Percentiles rank a stretch among this genome's conserved stretches.
phyloP scores from a whole-genome alignment of 2,113 vertebrate genomes.

The Colinus virginianus region DNA sequence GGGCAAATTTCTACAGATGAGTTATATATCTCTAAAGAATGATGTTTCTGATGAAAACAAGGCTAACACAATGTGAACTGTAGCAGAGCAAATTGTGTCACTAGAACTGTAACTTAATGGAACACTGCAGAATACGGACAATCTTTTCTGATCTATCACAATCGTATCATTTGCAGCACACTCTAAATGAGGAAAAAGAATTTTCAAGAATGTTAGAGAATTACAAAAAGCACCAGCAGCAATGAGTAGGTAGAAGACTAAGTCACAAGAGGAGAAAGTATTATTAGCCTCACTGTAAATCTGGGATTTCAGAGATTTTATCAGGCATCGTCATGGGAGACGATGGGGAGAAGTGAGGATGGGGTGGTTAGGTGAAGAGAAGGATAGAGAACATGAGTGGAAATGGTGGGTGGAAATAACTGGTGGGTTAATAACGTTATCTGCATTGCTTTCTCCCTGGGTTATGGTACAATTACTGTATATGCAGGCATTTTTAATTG shows the following conservation, averaged over 20 bases:
- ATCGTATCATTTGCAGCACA: constrained; percentile 48
- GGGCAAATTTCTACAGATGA: constrained; percentile 63
- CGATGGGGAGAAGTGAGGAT: neutral
- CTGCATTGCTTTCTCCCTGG: constrained; percentile 23
- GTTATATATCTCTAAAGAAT: constrained; percentile 80
- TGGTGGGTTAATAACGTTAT: constrained; percentile 15
- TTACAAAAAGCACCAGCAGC: constrained; percentile 51
- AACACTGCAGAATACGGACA: constrained; percentile 73
- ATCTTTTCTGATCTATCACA: constrained; percentile 76
- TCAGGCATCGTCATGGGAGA: neutral
- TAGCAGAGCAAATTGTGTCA: constrained; percentile 62
- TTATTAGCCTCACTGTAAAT: neutral
- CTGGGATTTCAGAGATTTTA: neutral
- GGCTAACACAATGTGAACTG: constrained; percentile 72
- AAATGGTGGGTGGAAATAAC: constrained; percentile 37
- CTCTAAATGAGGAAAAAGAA: constrained; percentile 70
- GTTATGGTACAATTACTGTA: constrained; percentile 34
- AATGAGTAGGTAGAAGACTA: neutral
- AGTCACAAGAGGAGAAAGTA: neutral
- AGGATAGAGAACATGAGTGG: neutral
- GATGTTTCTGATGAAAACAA: constrained; percentile 79
- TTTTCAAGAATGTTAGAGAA: constrained; percentile 66
- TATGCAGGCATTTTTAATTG: constrained; percentile 36
- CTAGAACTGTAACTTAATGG: constrained; percentile 69
- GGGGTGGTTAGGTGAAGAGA: neutral